Base-by-base conservation (phyloP, 2,113 vertebrate species). In the Psilopogon haemacephalus region DNA sequence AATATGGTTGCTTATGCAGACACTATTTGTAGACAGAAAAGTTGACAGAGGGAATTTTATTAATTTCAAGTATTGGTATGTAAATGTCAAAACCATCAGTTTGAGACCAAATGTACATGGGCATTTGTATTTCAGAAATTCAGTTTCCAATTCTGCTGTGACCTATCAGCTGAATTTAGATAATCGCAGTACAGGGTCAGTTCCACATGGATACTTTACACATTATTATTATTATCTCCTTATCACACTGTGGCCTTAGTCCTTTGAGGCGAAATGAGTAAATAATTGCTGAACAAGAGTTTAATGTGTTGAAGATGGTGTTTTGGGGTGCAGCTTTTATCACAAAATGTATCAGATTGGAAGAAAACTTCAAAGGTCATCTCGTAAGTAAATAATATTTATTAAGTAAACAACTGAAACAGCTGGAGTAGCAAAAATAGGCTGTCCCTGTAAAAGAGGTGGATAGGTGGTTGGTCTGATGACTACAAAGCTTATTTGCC, bases 1-100 rank as follows among this genome's bases (percentile, higher is more conserved):
- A 95, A 89, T 11, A 27, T 35, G 14, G 26, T 85, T 95, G 44
- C 37, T 97, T 76, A 93, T 85, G 89, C 70, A 96, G 92, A 56
- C 50, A 60, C 8, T 71, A 44, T 74, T 72, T 79, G 11, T 65
- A 50, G 12, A 30, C 71, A 84, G 72, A 84, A 89, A 95, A 73
- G 23, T 60, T 68, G 32, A 28, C 10, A 35, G 60, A 84, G 8
- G 11, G 15, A 68, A 70, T 91, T 94, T 62, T 33, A 71, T 68
- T 72, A 30, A 82, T 63, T 90, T 90, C 2, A 33, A 64, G 84
- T 86, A 64, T 24, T 48, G 6, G 35, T 94, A 89, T 55, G 8
- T 73, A 89, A 74, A 62, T 40, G 32, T 83, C 81, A 86, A 81
- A 95, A 30, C 24, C 80, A 52, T 30, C 88, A 86, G 67, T 82